Percentiles rank a stretch among this genome's conserved stretches.
These are phyloP conservation scores for Carassius auratus DNA, from an alignment of 2,113 vertebrate species.

Conservation along the genomic window DNA sequence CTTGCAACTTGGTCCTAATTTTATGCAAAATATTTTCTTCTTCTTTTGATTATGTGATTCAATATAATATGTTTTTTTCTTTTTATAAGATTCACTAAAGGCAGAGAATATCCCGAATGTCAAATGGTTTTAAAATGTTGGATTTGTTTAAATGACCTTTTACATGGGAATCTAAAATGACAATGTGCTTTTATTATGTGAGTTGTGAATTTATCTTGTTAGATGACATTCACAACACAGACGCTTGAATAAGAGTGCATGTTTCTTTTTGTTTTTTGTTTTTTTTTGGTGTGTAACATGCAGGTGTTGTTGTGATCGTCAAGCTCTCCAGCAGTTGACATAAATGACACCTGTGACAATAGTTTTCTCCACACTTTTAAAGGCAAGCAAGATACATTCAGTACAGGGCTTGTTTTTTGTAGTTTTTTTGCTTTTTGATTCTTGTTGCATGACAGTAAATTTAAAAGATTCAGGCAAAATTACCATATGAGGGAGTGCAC, in stretches of 20 bases:
- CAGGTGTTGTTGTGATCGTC: neutral
- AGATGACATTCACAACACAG: neutral
- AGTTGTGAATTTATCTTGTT: neutral
- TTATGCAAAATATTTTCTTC: too few relatives aligned
- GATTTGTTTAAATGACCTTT: neutral
- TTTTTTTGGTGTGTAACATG: neutral
- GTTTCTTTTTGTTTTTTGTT: neutral
- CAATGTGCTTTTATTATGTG: neutral
- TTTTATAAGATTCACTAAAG: neutral
- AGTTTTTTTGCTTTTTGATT: conserved; percentile 64
- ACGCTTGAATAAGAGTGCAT: neutral
- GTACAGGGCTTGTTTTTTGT: conserved; percentile 64
- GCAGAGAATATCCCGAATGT: neutral
- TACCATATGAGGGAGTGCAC: conserved; percentile 72
- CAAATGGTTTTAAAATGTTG: neutral
- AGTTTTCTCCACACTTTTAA: conserved; percentile 62
- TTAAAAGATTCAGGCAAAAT: conserved; percentile 75
- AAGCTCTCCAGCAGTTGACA: neutral
- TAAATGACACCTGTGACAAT: conserved; percentile 34
- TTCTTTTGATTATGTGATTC: neutral
- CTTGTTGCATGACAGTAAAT: conserved; percentile 77
- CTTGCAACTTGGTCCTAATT: too few relatives aligned
- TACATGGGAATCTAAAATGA: neutral
- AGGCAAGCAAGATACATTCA: conserved; percentile 75
- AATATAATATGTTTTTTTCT: neutral